Evolutionary conservation across 2,888 invertebrate genomes (phyloP), one percentile per base, ranked within the genome.

Genomic region (Amiota mariae): DNA sequence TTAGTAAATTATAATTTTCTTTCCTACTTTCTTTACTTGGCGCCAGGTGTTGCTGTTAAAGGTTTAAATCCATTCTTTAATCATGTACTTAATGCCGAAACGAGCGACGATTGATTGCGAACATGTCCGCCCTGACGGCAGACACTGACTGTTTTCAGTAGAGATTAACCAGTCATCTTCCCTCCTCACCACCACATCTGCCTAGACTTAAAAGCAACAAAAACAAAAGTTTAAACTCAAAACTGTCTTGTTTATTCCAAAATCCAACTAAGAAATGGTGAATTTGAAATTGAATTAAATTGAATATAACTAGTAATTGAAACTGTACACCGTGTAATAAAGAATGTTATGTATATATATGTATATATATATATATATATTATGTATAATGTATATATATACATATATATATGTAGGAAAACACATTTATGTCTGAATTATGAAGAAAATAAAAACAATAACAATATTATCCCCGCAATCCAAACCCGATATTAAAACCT

Each of bases 1-100:
- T n/a, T 20, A 59, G 9, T 59, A 20, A 20, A 20, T n/a, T 8
- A 46, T 64, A 46, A 24, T 59, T 63, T 70, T 15, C 59, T 72
- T 10, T 8, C 59, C 18, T 13, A 8, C 51, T 13, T 72, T 20
- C 36, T 73, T 68, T 10, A 10, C 47, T 20, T 49, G 12, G 3
- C 13, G 46, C 6, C 36, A 90, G 90, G 90, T 74, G 90, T 90
- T 67, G 89, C 89, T 75, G 89, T 89, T 2, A 89, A 88, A 82
- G 88, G 86, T 77, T 83, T 90, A 66, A 87, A 85, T 79, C 85
- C 82, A 51, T 90, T 90, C 76, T 89, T 90, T 59, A 87, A 85
- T 73, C 83, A 87, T 68, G 71, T 89, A 73, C 79, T 85, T 59
- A 85, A 78, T 73, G 85, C 84, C 70, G 90, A 89, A 82, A 85